Conservation (phyloP, 2,888 invertebrate genomes). For the Leptogaster cylindrica region DNA sequence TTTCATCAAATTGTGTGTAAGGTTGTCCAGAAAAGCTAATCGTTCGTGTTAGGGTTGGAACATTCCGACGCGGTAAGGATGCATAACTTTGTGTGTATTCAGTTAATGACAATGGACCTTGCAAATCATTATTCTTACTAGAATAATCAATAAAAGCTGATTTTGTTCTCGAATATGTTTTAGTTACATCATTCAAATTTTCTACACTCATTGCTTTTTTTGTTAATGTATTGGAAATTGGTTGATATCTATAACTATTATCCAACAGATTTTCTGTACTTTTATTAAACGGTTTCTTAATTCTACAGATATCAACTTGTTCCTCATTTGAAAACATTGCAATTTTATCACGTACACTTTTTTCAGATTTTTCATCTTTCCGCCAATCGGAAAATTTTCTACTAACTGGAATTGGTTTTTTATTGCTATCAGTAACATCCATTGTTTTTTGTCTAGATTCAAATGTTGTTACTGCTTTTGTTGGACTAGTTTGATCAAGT, state of each 20-base stretch:
- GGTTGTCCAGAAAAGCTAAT: slow-evolving; percentile 61
- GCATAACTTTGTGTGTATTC: slow-evolving; percentile 55
- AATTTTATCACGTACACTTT: slow-evolving; percentile 84
- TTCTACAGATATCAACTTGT: slow-evolving; percentile 48
- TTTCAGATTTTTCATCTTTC: slow-evolving; percentile 80
- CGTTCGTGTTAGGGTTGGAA: slow-evolving; percentile 54
- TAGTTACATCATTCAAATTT: slow-evolving; percentile 60
- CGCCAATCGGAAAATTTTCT: slow-evolving; percentile 64
- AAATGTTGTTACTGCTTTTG: slow-evolving; percentile 27
- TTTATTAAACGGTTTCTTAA: slow-evolving; percentile 56
- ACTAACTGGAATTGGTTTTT: slow-evolving; percentile 44
- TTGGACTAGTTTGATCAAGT: slow-evolving; percentile 47
- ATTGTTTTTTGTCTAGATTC: slow-evolving; percentile 32
- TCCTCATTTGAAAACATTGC: slow-evolving; percentile 78
- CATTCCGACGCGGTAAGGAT: slow-evolving; percentile 51
- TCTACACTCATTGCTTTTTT: slow-evolving; percentile 67
- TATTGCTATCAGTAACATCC: background rate
- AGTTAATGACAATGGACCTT: slow-evolving; percentile 33
- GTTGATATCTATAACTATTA: slow-evolving; percentile 46
- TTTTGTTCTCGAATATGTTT: slow-evolving; percentile 52
- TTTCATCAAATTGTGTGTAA: slow-evolving; percentile 57
- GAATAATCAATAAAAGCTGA: slow-evolving; percentile 38
- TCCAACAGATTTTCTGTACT: slow-evolving; percentile 61
- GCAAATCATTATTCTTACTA: background rate
- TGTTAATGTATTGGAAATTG: slow-evolving; percentile 58